These are phyloP conservation scores for Clinocottus analis DNA, from an alignment of 2,113 vertebrate species.

Conservation along the genomic window DNA sequence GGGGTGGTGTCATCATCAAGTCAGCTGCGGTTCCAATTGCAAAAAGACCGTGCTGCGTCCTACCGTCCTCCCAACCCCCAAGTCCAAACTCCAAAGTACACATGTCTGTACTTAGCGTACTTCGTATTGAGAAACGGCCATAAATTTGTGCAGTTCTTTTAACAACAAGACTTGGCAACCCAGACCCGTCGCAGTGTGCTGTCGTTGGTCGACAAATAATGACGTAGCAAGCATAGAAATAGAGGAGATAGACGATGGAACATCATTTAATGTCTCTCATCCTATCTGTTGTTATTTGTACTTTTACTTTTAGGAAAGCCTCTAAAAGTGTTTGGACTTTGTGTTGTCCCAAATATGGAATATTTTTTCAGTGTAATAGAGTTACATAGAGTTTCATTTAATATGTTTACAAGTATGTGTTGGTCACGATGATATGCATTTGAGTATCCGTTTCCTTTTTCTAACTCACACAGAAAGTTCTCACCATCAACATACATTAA, in stretches of 20 bases:
- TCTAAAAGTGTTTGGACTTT: not conserved
- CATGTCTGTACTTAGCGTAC: no score
- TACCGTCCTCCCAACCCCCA: no score
- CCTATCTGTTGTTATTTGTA: not conserved
- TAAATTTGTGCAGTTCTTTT: not conserved
- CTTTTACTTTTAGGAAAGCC: not conserved
- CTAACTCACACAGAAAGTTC: no score
- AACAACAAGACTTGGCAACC: conserved; percentile 54
- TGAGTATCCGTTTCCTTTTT: no score
- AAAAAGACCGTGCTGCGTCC: no score
- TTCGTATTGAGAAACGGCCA: no score
- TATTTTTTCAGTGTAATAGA: not conserved
- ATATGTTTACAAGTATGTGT: not conserved
- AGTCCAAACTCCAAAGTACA: no score
- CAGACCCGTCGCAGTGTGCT: conserved; percentile 27
- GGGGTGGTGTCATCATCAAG: no score
- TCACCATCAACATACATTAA: not conserved
- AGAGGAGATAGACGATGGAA: not conserved
- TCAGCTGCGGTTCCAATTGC: no score
- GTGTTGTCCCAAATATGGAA: not conserved
- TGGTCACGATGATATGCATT: not conserved
- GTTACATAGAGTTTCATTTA: not conserved
- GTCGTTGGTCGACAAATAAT: conserved; percentile 22
- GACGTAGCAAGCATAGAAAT: conserved; percentile 27
- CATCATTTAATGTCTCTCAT: not conserved